Evolutionary conservation across 2,888 invertebrate genomes (phyloP), one percentile per base, ranked within the genome.

Genomic region (Malacosoma neustria): DNA sequence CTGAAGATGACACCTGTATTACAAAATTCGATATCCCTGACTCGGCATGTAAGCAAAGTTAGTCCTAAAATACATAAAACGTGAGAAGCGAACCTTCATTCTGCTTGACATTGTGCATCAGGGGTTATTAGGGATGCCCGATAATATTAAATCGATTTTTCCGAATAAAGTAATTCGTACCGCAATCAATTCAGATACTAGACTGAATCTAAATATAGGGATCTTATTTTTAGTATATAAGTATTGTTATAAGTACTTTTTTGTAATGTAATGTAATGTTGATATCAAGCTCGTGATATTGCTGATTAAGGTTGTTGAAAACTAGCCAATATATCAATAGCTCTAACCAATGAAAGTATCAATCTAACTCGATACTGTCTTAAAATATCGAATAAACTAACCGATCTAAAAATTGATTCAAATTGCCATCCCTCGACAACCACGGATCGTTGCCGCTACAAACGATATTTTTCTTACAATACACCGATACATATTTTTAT

Each of bases 401-500:
- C 32, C 43, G 32, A 30, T 13, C 12, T 22, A 11, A 9, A 32
- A 35, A 9, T 1, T 14, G 31, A 12, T 31, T 30, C 49, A 59
- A n/a, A n/a, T n/a, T n/a, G n/a, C n/a, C n/a, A n/a, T n/a, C n/a
- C n/a, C n/a, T n/a, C n/a, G n/a, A n/a, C n/a, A n/a, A n/a, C n/a
- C n/a, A n/a, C n/a, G n/a, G n/a, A n/a, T n/a, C n/a, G n/a, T n/a
- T n/a, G n/a, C n/a, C n/a, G 62, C 61, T 65, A 51, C 39, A 45
- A 54, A 58, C 59, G 64, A 63, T 66, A 66, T 70, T 68, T 74
- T 74, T 70, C 67, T 66, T 66, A 71, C 72, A 77, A 74, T 72
- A 61, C n/a, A n/a, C 69, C 66, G 71, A 72, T 72, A 73, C 77
- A 77, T 76, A 75, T 77, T 81, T 81, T 81, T 80, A 80, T 70